These are phyloP conservation scores for Neodiprion pinetum DNA, from an alignment of 1,140 invertebrate species.

Conservation along the genomic window DNA sequence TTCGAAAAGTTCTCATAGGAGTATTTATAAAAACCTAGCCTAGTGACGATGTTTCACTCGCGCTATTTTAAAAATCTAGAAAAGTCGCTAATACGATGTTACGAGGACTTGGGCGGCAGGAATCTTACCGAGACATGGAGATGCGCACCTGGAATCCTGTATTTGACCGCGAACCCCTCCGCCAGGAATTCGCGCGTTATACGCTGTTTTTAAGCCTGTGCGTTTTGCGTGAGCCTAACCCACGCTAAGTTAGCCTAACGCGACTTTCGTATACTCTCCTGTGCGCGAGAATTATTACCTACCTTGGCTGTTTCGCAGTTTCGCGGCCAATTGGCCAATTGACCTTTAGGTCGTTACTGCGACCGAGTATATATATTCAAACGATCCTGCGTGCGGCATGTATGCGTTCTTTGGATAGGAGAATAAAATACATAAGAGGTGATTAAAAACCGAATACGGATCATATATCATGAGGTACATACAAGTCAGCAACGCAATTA, in stretches of 20 bases:
- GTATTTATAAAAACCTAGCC: too few relatives aligned
- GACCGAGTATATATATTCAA: background rate
- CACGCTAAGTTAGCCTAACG: background rate
- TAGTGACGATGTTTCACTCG: background rate
- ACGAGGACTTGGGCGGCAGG: background rate
- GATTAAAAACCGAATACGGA: background rate
- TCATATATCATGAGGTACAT: background rate
- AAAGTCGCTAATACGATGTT: background rate
- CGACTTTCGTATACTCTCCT: background rate
- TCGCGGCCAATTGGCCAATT: slow-evolving; percentile 6
- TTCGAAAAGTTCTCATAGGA: too few relatives aligned
- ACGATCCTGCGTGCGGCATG: background rate
- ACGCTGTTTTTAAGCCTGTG: background rate
- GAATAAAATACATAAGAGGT: background rate
- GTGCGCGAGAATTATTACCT: slow-evolving; percentile 2
- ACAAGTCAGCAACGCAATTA: background rate
- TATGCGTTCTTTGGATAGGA: background rate
- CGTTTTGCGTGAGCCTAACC: background rate
- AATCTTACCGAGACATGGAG: background rate
- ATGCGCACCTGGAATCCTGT: background rate
- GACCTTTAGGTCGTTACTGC: background rate
- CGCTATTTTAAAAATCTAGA: background rate
- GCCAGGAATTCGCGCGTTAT: background rate
- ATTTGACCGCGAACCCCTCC: background rate
- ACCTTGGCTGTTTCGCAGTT: slow-evolving; percentile 5